Conservation (phyloP, 1,140 invertebrate species). For the Eubasilissa regina region DNA sequence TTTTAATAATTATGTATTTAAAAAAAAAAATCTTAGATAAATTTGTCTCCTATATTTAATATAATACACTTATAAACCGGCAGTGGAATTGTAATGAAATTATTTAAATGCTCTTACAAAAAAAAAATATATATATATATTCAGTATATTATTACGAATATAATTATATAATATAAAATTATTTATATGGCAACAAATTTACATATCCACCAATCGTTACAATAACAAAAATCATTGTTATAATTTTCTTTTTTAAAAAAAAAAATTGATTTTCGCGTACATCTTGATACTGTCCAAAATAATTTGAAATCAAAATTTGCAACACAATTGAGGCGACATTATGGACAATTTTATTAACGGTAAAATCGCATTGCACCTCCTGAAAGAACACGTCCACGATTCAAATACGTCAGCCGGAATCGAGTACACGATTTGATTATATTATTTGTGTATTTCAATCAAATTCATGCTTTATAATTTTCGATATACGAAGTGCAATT, state of each 20-base stretch:
- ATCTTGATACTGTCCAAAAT: background rate
- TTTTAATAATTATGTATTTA: background rate
- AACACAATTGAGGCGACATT: too few relatives aligned
- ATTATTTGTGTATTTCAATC: too few relatives aligned
- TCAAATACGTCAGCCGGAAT: too few relatives aligned
- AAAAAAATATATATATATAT: too few relatives aligned
- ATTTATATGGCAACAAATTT: slow-evolving; percentile 36
- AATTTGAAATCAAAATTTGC: background rate
- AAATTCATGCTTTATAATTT: too few relatives aligned
- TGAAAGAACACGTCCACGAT: too few relatives aligned
- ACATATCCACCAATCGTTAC: slow-evolving; percentile 4
- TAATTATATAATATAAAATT: slow-evolving; percentile 20
- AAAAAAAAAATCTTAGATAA: slow-evolving; percentile 30
- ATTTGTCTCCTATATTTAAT: slow-evolving; percentile 25
- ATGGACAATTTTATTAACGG: too few relatives aligned
- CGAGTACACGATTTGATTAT: too few relatives aligned
- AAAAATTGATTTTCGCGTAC: background rate
- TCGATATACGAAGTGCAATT: too few relatives aligned
- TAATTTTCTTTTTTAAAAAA: slow-evolving; percentile 14
- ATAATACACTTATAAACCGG: slow-evolving; percentile 20
- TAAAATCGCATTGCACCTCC: too few relatives aligned
- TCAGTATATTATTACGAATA: background rate
- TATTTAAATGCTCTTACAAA: slow-evolving; percentile 7
- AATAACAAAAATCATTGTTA: background rate
- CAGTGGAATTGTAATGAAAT: slow-evolving; percentile 14